Base-by-base conservation (phyloP, 2,797 vertebrate genomes). In the Adelosebastes latens region DNA sequence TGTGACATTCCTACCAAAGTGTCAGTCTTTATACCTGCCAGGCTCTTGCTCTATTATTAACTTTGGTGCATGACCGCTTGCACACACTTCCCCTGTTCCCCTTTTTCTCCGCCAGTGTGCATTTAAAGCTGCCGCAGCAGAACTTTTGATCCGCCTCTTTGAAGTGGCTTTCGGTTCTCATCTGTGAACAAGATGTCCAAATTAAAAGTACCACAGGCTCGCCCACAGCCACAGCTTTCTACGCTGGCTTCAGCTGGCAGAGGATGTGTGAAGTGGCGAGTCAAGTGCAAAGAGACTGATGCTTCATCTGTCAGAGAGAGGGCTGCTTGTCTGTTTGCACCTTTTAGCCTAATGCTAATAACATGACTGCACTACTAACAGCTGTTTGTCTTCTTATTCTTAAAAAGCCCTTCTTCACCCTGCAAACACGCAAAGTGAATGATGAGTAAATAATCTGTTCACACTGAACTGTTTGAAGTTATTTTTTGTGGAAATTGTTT, bases 141-240 rank as follows among this genome's bases (percentile, higher is more conserved):
- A 24, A 77, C 69, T 76, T 87, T 67, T 80, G 72, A 88, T 84
- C 29, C 20, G 46, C 8, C 46, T 75, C 87, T 91, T 81, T 90
- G 82, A 91, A 88, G 91, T 87, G 83, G 79, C 60, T 60, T 61
- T 81, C 11, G 1, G 13, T 74, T 85, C 72, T 90, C 90, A 87
- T 92, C 82, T 90, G 89, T 69, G 86, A 89, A 91, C 87, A 90
- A 87, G 75, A 89, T 87, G 84, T 89, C 78, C 71, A 85, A 79
- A 88, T 92, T 82, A 87, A 86, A 88, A 86, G 59, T 11, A 80
- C 84, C 86, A 53, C 88, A 81, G 25, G 52, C 64, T 81, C 67
- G 42, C 72, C 86, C 79, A 75, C 80, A 55, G 76, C 61, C 65
- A 31, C 78, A 56, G 67, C 60, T 52, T 52, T 39, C 72, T 24